These are phyloP conservation scores for Triplophysa dalaica DNA, from an alignment of 2,113 vertebrate genomes.

Conservation along the genomic window DNA sequence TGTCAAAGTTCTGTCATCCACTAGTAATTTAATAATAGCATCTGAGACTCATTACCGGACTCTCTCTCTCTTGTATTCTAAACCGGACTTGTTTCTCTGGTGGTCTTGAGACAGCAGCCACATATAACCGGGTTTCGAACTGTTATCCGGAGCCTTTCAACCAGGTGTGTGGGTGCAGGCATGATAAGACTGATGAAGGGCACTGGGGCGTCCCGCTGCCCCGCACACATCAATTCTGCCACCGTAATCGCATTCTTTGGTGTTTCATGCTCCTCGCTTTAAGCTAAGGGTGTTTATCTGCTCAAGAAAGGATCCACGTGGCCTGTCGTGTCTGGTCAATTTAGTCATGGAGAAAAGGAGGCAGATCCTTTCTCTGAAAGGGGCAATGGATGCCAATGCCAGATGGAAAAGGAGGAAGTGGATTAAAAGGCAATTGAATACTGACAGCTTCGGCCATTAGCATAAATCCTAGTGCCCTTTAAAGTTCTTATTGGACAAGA, in stretches of 20 bases:
- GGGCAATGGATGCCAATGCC: constrained; percentile 5
- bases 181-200: constrained; percentile 17
- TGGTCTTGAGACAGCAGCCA: background rate
- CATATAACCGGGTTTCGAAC: background rate
- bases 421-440: constrained; percentile 34
- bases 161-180: background rate
- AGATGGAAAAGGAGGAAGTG: constrained; percentile 26
- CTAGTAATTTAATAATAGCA: constrained; percentile 10
- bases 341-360: background rate
- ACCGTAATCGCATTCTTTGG: constrained; percentile 11
- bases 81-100: background rate
- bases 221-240: constrained; percentile 36
- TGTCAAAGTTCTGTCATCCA: constrained; percentile 13
- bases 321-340: constrained; percentile 14
- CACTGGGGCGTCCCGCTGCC: constrained; percentile 20
- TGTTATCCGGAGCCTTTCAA: background rate
- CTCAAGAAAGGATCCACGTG: background rate
- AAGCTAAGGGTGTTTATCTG: background rate
- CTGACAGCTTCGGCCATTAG: background rate
- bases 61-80: background rate
- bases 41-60: constrained; percentile 11
- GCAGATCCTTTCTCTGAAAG: constrained; percentile 15
- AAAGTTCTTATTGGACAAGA: background rate
- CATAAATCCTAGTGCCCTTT: no score
- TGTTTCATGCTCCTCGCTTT: background rate